Base-by-base conservation (phyloP, 2,797 vertebrate genomes). In the Tokudaia tokunoshimensis region DNA sequence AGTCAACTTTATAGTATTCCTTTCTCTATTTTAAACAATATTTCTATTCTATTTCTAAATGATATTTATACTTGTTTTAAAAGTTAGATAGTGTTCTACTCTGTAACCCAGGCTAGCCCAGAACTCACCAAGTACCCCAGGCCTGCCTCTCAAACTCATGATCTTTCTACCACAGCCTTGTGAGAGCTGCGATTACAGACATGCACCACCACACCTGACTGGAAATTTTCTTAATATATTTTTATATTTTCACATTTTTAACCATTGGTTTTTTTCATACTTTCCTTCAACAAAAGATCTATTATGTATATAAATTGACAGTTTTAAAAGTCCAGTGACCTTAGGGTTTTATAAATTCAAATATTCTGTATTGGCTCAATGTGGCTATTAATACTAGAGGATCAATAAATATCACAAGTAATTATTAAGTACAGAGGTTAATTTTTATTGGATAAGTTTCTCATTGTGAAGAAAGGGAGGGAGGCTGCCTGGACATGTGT, bases 231-330 rank as follows among this genome's bases (percentile, higher is more conserved):
- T 81, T 97, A 78, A 80, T 87, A 72, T 80, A 55, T 84, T 93
- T 95, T 95, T 67, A 92, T 57, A 29, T 88, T 95, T 82, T 12
- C 65, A 86, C 95, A 34, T 22, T 63, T 95, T 89, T 91, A 86
- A 37, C n/a, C 37, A 92, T 80, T 85, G 80, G 34, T 11, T 95
- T 91, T 91, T 41, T 86, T 67, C 44, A 94, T 84, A 93, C 6
- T 80, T 89, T 34, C 82, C 22, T 70, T 63, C 31, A 90, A 92
- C 67, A 83, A 89, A 91, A 90, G 26, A 85, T 86, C 5, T 55
- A 61, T 50, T 92, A 59, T 61, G 12, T 72, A 78, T 55, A 57
- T 75, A 96, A 79, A 80, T 19, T 65, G 80, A 89, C 14, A 94
- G 75, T 91, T 79, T 34, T 19, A 85, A 57, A 84, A 83, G 31